These are phyloP conservation scores for Drosophila paracracens DNA, from an alignment of 2,888 invertebrate genomes.

Conservation along the genomic window DNA sequence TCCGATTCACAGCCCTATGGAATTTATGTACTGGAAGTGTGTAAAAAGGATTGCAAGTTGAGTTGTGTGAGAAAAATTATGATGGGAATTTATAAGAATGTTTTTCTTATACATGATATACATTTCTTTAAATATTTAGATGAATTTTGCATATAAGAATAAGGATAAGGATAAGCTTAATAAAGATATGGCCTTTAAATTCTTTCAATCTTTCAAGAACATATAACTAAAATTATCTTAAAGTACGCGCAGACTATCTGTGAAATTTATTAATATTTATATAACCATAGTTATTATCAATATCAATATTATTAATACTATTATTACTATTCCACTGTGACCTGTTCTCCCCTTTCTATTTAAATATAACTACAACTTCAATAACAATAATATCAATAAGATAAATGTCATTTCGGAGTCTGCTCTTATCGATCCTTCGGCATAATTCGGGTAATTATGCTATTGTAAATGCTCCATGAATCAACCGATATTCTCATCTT, in stretches of 20 bases:
- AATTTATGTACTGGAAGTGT: conserved; percentile 73
- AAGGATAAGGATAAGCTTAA: too few species aligned
- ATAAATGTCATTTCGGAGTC: background rate
- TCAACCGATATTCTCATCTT: background rate
- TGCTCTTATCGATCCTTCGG: background rate
- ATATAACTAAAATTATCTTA: background rate
- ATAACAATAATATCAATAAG: background rate
- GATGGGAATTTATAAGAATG: background rate
- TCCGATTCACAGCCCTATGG: conserved; percentile 11
- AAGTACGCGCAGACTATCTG: background rate
- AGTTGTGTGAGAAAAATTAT: conserved; percentile 58
- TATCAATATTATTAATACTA: background rate
- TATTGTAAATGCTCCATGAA: background rate
- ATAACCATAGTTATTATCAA: background rate
- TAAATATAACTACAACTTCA: background rate
- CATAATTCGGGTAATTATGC: background rate
- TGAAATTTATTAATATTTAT: background rate
- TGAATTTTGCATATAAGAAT: too few species aligned
- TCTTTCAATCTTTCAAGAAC: background rate
- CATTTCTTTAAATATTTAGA: background rate
- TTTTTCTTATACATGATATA: background rate
- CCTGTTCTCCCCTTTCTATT: background rate
- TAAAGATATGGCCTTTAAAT: background rate
- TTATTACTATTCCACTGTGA: too few species aligned
- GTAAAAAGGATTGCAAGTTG: conserved; percentile 45